phyloP scores from a whole-genome alignment of 1,140 invertebrate genomes.

The Drosophila obscura region DNA sequence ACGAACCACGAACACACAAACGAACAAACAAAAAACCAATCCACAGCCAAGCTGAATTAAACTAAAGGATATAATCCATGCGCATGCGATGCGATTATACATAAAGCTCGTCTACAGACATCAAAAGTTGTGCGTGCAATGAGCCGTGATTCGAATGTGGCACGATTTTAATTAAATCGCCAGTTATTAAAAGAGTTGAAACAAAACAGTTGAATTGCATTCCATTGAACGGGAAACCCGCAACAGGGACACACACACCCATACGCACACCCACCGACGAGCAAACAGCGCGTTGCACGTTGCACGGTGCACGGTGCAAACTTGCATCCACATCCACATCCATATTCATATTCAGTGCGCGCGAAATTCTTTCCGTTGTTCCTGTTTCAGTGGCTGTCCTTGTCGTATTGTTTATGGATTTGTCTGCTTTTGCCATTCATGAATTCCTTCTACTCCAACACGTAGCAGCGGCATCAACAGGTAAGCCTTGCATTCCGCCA shows the following conservation, averaged over 20 bases:
- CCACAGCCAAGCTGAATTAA: background rate
- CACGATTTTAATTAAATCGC: constrained; percentile 46
- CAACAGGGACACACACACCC: background rate
- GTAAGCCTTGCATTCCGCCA: constrained; percentile 71
- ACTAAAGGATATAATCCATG: constrained; percentile 29
- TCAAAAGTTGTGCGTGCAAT: constrained; percentile 45
- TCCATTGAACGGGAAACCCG: constrained; percentile 16
- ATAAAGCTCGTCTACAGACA: constrained; percentile 3
- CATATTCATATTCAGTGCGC: constrained; percentile 25
- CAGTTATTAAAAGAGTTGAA: constrained; percentile 34
- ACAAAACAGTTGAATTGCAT: constrained; percentile 46
- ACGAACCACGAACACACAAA: constrained; percentile 7
- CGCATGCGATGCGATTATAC: constrained; percentile 8
- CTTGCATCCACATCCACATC: background rate
- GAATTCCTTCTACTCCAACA: constrained; percentile 59
- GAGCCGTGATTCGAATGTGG: constrained; percentile 46
- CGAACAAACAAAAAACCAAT: constrained; percentile 5
- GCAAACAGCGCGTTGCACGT: constrained; percentile 18
- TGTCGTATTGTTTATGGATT: constrained; percentile 70
- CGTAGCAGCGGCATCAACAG: constrained; percentile 67
- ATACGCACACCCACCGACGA: background rate
- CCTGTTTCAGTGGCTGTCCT: constrained; percentile 22
- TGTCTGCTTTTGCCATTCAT: constrained; percentile 43
- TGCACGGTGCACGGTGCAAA: constrained; percentile 14
- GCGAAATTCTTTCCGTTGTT: constrained; percentile 39